Evolutionary conservation across 1,140 invertebrate species (phyloP), one percentile per base, ranked within the genome.

Genomic region (Platorchestia sp.): DNA sequence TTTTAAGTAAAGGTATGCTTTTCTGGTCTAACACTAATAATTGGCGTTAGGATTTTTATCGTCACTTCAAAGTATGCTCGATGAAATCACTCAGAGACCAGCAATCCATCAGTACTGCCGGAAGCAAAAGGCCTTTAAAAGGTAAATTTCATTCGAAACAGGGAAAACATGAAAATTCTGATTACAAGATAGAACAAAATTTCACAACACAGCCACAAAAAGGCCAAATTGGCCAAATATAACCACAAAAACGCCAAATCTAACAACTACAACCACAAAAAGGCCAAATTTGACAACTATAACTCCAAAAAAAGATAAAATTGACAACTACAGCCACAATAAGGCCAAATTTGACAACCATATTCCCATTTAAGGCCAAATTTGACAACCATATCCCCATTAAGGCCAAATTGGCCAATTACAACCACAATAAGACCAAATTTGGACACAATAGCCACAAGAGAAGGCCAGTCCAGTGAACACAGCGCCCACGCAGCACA

Each of bases 231-330:
- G 3, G 47, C 3, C 59, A 95, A 95, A 0, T 45, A 22, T 22
- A 95, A 95, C 27, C 44, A 95, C 10, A 95, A 45, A 27, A 95
- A 45, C 45, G 3, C 44, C 45, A 95, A 47, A 27, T 45, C n/a
- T 0, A 95, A 95, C 41, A 95, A 27, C 41, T 27, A 95, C 16
- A 7, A 27, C 95, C 19, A 22, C 95, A 95, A 95, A 16, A 91
- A 91, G 36, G 43, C 36, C 91, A 95, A 95, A 3, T 0, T 27
- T 42, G 43, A 95, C 42, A 95, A 22, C 91, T 40, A 45, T 45
- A 95, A 45, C 44, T 45, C n/a, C 95, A 95, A 95, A 27, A 44
- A 45, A 42, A 95, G 45, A 43, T 43, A 95, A 95, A 19, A 95
- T 43, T 43, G 40, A 40, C 93, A 95, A 40, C 40, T 43, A 19